Conservation (phyloP, 2,797 vertebrate genomes). For the Gymnocypris eckloni region DNA sequence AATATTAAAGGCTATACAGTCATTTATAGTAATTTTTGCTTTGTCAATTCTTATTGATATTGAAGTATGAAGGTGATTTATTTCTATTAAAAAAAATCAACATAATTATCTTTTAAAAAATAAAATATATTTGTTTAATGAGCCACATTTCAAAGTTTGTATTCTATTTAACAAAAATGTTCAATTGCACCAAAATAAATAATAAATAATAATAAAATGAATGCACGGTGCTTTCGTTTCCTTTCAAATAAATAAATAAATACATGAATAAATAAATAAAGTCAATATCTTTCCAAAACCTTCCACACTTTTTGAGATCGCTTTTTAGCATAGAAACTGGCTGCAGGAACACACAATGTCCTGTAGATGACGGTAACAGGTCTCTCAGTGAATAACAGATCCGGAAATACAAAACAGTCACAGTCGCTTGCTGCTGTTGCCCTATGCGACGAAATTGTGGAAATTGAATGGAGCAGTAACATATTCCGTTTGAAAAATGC, state of each 20-base stretch:
- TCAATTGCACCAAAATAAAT: neutral
- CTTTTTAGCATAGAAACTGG: too few species aligned
- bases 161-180: neutral
- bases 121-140: neutral
- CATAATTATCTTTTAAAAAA: neutral
- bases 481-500: slow-evolving; percentile 14
- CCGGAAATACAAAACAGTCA: slow-evolving; percentile 11
- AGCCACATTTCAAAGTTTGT: neutral
- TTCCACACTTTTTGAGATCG: neutral
- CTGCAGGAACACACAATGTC: neutral
- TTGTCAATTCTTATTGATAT: neutral
- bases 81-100: neutral
- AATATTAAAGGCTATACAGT: neutral
- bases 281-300: neutral
- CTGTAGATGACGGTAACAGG: neutral
- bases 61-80: neutral
- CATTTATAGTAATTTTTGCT: neutral
- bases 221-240: neutral
- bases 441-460: neutral
- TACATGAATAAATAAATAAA: neutral
- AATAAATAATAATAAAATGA: neutral
- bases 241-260: neutral
- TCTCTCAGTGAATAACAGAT: neutral
- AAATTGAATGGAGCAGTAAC: neutral
- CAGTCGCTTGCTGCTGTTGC: neutral